These are phyloP conservation scores for Scylla paramamosain DNA, from an alignment of 1,140 invertebrate species.

Conservation along the genomic window DNA sequence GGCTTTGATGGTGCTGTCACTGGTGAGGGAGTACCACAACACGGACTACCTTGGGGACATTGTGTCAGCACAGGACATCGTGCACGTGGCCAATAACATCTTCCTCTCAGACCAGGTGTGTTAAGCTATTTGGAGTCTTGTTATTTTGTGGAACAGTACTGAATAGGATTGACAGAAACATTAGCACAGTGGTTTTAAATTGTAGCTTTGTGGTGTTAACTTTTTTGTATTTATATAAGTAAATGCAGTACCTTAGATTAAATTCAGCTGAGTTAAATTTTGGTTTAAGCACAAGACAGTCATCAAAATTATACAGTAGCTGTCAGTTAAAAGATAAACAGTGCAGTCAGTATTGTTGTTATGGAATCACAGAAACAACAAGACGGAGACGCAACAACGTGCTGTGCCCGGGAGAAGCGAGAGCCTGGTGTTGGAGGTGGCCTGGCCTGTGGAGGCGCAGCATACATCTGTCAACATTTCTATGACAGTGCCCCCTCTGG, in stretches of 20 bases:
- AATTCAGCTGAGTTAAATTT: too few relatives aligned
- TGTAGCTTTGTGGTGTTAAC: too few relatives aligned
- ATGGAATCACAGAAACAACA: conserved; percentile 85
- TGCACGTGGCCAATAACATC: conserved; percentile 95
- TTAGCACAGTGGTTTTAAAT: too few relatives aligned
- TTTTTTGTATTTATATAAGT: too few relatives aligned
- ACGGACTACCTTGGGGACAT: conserved; percentile 87
- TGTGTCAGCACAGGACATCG: conserved; percentile 95
- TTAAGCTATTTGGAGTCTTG: not conserved
- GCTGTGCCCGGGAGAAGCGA: conserved; percentile 89
- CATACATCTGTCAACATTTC: conserved; percentile 97
- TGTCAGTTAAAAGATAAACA: not conserved
- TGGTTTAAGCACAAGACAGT: too few relatives aligned
- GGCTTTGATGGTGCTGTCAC: conserved; percentile 96
- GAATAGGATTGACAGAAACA: too few relatives aligned
- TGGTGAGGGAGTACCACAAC: conserved; percentile 94
- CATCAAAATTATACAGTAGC: too few relatives aligned
- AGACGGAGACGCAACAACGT: conserved; percentile 94
- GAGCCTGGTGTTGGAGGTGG: conserved; percentile 83
- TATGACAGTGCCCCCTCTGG: conserved; percentile 99
- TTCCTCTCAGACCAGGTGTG: conserved; percentile 97
- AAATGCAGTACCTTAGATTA: too few relatives aligned
- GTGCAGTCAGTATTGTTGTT: conserved; percentile 44
- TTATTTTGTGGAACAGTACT: not conserved
- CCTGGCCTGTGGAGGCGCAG: conserved; percentile 93